These are phyloP conservation scores for Helicoverpa zea DNA, from an alignment of 1,140 invertebrate genomes.

Conservation along the genomic window DNA sequence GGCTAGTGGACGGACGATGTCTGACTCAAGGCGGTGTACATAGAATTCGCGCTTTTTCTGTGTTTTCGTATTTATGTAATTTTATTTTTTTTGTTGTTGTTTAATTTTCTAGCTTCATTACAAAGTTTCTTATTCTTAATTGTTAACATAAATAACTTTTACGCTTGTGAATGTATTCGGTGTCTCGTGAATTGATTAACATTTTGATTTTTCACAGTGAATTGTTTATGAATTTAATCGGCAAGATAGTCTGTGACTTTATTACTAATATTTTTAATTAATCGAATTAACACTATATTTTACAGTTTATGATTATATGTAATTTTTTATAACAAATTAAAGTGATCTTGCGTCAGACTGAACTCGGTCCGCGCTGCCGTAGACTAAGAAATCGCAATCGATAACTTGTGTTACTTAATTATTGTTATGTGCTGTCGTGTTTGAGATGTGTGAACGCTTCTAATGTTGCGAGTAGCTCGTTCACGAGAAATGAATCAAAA, in stretches of 20 bases:
- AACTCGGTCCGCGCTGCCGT: conserved; percentile 32
- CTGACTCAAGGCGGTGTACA: conserved; percentile 37
- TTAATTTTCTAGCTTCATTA: conserved; percentile 25
- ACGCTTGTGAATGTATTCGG: conserved; percentile 18
- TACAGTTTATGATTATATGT: conserved; percentile 11
- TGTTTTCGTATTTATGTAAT: conserved; percentile 27
- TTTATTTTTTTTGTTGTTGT: conserved; percentile 33
- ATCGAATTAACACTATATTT: conserved; percentile 18
- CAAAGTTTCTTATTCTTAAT: conserved; percentile 13
- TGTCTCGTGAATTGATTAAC: not conserved
- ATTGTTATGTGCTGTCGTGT: conserved; percentile 36
- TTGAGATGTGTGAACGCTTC: conserved; percentile 1
- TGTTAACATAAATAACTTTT: conserved; percentile 15
- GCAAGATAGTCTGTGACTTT: conserved; percentile 6
- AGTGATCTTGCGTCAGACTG: conserved; percentile 27
- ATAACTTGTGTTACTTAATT: conserved; percentile 49
- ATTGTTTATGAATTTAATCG: conserved; percentile 25
- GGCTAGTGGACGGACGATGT: conserved; percentile 44
- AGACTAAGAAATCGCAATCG: conserved; percentile 40
- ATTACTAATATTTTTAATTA: conserved; percentile 9
- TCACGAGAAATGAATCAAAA: conserved; percentile 16
- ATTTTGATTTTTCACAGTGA: conserved; percentile 3
- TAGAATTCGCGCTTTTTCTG: conserved; percentile 24
- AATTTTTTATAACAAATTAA: conserved; percentile 22
- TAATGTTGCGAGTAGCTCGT: conserved; percentile 4